A percentile compares a stretch with the other conserved stretches of the same genome.
These are phyloP conservation scores for Heterodera carotae DNA, from an alignment of 1,140 invertebrate species.

Conservation along the genomic window DNA sequence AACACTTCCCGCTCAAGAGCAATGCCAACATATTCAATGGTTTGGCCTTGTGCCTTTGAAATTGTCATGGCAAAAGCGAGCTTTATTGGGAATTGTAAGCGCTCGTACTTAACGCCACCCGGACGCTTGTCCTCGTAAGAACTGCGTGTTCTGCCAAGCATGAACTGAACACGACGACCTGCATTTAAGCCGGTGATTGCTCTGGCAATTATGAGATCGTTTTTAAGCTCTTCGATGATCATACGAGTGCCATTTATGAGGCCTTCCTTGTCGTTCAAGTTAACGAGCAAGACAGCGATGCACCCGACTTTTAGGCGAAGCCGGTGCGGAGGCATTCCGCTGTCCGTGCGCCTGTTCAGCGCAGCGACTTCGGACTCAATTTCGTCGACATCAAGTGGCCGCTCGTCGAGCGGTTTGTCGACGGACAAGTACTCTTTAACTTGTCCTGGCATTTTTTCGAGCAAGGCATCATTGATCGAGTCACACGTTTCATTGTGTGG, in stretches of 20 bases:
- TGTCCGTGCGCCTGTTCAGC: slow-evolving; percentile 1
- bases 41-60: slow-evolving; percentile 27
- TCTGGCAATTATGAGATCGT: neutral
- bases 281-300: slow-evolving; percentile 18
- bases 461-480: neutral
- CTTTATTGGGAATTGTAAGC: too few species aligned
- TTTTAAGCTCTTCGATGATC: neutral
- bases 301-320: slow-evolving; percentile 24
- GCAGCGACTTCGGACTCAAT: too few species aligned
- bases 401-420: neutral
- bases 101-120: slow-evolving; percentile 3
- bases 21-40: neutral
- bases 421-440: neutral
- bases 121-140: neutral
- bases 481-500: slow-evolving; percentile 2
- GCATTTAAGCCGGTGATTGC: neutral
- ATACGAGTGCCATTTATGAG: too few species aligned
- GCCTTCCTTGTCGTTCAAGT: neutral
- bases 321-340: slow-evolving; percentile 14
- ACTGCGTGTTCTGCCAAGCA: neutral
- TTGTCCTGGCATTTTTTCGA: neutral
- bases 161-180: neutral
- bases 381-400: slow-evolving; percentile 16
- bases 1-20: slow-evolving; percentile 23
- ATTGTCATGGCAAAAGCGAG: slow-evolving; percentile 33